Evolutionary conservation across 2,797 vertebrate species (phyloP), one percentile per base, ranked within the genome.

Genomic region (Lindbergichthys nudifrons): DNA sequence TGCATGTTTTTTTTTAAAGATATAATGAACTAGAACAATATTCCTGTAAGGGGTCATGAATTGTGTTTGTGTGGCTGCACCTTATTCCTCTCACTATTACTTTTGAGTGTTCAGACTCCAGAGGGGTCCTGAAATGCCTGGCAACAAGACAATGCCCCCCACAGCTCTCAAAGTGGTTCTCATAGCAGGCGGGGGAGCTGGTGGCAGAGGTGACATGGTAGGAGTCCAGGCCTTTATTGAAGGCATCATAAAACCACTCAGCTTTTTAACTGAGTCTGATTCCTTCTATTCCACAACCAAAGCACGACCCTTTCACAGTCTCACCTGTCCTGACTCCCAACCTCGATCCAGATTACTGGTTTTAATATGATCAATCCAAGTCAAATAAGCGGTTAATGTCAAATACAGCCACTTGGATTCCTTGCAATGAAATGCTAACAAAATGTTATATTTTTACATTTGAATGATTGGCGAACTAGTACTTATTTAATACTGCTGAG

Each of bases 81-180:
- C 53, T 56, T 52, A 15, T 21, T 32, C 23, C 1, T 30, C 50
- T 47, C 14, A 16, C 45, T 43, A 43, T 88, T 54, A 56, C 21
- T 50, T 72, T 76, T 73, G 42, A 57, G 23, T 48, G 68, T 76
- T 80, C 52, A 42, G 62, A 59, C 65, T 82, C 84, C 81, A 71
- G 66, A 79, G 75, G 87, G 8, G 66, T 57, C 26, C 45, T 61
- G 63, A 84, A 86, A 77, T 83, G 71, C 51, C 58, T 84, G 70
- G 18, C 50, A 62, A 50, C 50, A 76, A 80, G 77, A 67, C 53
- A 14, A 13, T 26, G 8, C 60, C 61, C 57, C 62, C 57, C 46
- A 30, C 73, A 54, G 75, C 42, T 75, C 63, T 68, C 21, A 65
- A 59, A 79, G 59, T n/a, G 30, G 41, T 77, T 75, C 54, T 62